phyloP scores from a whole-genome alignment of 2,888 invertebrate genomes.

The Meiosimyza platycephala region DNA sequence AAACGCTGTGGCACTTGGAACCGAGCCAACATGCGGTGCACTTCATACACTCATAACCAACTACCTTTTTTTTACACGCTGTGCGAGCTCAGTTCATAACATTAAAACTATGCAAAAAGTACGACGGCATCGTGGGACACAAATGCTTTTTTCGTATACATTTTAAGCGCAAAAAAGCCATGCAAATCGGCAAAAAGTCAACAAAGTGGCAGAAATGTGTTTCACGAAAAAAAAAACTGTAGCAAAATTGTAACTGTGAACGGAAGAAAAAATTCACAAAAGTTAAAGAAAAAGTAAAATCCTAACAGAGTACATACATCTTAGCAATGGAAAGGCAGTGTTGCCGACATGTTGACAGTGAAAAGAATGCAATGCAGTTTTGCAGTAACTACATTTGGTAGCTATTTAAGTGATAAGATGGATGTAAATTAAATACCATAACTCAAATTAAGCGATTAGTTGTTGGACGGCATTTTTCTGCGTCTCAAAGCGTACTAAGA shows the following conservation, averaged over 20 bases:
- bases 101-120: conserved; percentile 23
- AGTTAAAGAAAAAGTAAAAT: no score
- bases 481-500: not conserved
- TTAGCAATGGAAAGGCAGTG: no score
- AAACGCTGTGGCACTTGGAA: conserved; percentile 23
- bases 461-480: not conserved
- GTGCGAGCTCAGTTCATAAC: conserved; percentile 26
- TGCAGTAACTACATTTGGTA: not conserved
- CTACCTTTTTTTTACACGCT: not conserved
- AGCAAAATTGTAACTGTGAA: not conserved
- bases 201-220: not conserved
- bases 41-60: conserved; percentile 16
- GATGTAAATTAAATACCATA: conserved; percentile 1
- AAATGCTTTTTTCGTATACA: not conserved
- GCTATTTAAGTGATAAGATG: not conserved
- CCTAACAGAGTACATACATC: no score
- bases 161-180: not conserved
- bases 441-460: no score
- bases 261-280: no score
- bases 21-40: not conserved
- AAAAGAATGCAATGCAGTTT: no score
- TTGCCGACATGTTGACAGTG: no score
- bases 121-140: not conserved
- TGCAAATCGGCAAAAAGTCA: not conserved
- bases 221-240: not conserved